Percentiles rank a stretch among this genome's conserved stretches.
Evolutionary conservation across 2,888 invertebrate genomes (phyloP).

Genomic region (Agrotis ipsilon): DNA sequence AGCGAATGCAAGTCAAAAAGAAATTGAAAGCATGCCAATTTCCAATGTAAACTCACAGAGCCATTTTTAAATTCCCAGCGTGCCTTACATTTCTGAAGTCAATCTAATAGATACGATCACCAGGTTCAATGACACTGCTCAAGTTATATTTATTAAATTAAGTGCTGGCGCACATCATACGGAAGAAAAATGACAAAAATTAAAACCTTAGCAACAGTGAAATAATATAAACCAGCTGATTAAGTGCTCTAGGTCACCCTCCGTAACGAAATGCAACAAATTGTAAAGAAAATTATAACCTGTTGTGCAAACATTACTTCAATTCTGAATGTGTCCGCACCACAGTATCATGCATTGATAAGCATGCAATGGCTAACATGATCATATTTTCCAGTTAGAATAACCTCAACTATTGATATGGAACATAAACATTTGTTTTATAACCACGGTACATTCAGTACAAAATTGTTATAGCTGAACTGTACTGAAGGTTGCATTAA

Average conservation of each 20-base stretch:
- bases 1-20: slow-evolving; percentile 42
- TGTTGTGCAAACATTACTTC: slow-evolving; percentile 13
- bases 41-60: slow-evolving; percentile 46
- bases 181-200: neutral
- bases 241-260: neutral
- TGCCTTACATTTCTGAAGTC: slow-evolving; percentile 25
- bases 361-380: neutral
- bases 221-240: neutral
- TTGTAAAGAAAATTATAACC: slow-evolving; percentile 4
- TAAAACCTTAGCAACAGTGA: neutral
- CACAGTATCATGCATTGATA: neutral
- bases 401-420: slow-evolving; percentile 3
- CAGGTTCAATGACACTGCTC: neutral
- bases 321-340: slow-evolving; percentile 9
- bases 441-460: slow-evolving; percentile 5
- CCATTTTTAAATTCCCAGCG: slow-evolving; percentile 46
- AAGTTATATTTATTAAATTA: neutral
- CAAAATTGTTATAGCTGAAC: slow-evolving; percentile 19
- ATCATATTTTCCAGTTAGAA: slow-evolving; percentile 18
- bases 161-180: neutral
- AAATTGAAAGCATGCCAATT: slow-evolving; percentile 60
- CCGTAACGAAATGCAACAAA: slow-evolving; percentile 2
- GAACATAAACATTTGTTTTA: slow-evolving; percentile 14
- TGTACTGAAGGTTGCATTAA: slow-evolving; percentile 24
- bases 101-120: neutral